Evolutionary conservation across 2,888 invertebrate genomes (phyloP).

Genomic region (Heliconius ismenius): DNA sequence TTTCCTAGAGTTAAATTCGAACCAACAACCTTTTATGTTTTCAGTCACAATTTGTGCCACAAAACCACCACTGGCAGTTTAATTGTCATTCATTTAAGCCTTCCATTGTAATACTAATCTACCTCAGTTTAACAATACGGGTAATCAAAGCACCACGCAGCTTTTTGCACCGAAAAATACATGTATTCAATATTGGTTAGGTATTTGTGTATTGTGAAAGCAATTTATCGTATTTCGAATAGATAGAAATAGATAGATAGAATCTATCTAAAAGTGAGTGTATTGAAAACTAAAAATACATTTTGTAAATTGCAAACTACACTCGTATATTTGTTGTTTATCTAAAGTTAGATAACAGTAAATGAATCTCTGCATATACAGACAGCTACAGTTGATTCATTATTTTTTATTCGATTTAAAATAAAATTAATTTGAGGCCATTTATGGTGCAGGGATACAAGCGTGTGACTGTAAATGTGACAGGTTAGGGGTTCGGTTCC

Average conservation of each 20-base stretch:
- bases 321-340: neutral
- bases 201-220: neutral
- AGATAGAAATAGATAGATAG: neutral
- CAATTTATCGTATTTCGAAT: neutral
- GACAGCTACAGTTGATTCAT: neutral
- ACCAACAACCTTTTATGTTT: too few species aligned
- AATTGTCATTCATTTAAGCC: conserved; percentile 57
- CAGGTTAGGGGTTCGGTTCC: too few species aligned
- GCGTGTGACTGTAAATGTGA: too few species aligned
- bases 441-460: too few species aligned
- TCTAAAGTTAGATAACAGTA: neutral
- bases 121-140: conserved; percentile 38
- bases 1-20: too few species aligned
- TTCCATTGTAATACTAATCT: conserved; percentile 63
- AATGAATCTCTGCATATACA: neutral
- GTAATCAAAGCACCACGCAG: conserved; percentile 31
- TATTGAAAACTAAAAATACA: neutral
- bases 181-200: neutral
- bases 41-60: too few species aligned
- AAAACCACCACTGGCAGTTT: conserved; percentile 36
- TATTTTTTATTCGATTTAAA: neutral
- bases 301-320: neutral
- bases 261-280: neutral
- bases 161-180: neutral
- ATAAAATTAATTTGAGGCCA: too few species aligned